Evolutionary conservation across 2,797 vertebrate genomes (phyloP).

Genomic region (Oreortyx pictus): DNA sequence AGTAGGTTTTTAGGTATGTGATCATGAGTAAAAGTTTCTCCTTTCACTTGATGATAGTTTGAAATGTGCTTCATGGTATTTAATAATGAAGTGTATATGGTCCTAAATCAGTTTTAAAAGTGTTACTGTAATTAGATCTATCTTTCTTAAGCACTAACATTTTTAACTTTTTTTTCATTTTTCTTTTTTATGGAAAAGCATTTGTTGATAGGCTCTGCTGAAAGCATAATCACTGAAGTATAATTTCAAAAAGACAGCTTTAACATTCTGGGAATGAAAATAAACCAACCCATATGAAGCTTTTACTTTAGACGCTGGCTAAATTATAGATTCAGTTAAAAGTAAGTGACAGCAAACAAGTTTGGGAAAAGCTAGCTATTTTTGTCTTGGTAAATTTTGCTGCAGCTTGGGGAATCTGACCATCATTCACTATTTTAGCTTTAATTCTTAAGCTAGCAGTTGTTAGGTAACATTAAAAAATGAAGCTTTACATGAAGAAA

Average conservation of each 20-base stretch:
- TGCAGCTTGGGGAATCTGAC: constrained; percentile 1
- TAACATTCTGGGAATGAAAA: constrained; percentile 25
- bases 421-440: not conserved
- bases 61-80: not conserved
- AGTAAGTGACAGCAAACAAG: not conserved
- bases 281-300: not conserved
- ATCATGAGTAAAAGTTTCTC: not conserved
- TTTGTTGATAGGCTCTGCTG: not conserved
- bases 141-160: not conserved
- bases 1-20: not conserved
- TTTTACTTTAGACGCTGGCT: constrained; percentile 22
- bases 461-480: not conserved
- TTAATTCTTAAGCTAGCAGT: not conserved
- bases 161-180: constrained; percentile 33
- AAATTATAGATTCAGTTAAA: not conserved
- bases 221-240: constrained; percentile 39
- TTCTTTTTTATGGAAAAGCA: constrained; percentile 7
- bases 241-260: not conserved
- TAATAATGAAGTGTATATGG: not conserved
- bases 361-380: not conserved
- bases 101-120: not conserved
- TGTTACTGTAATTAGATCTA: not conserved
- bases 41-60: not conserved
- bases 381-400: not conserved
- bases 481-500: not conserved